phyloP scores from a whole-genome alignment of 2,888 invertebrate genomes.

The Drosophila testacea region DNA sequence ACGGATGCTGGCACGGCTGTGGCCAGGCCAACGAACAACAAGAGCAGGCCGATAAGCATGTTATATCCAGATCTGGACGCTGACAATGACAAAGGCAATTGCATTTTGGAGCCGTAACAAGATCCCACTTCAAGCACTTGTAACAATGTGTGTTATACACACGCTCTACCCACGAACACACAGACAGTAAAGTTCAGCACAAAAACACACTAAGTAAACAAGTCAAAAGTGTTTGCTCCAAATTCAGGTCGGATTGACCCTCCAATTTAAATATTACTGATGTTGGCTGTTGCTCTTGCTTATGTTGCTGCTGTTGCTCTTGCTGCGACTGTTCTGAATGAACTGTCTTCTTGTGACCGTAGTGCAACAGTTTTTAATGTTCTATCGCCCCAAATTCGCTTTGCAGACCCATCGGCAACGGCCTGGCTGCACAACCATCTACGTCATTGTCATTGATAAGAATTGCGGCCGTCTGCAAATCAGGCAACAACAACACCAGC shows the following conservation, averaged over 20 bases:
- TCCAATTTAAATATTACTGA: slow-evolving; percentile 20
- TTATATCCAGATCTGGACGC: slow-evolving; percentile 23
- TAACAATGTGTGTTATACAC: slow-evolving; percentile 1
- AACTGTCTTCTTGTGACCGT: slow-evolving; percentile 74
- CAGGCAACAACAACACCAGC: slow-evolving; percentile 5
- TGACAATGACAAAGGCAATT: slow-evolving; percentile 43
- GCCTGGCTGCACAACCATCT: slow-evolving; percentile 61
- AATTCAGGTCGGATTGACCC: slow-evolving; percentile 42
- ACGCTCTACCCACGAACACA: not conserved
- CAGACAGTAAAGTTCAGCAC: slow-evolving; percentile 5
- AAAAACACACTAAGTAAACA: slow-evolving; percentile 26
- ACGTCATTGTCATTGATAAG: slow-evolving; percentile 79
- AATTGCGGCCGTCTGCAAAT: slow-evolving; percentile 57
- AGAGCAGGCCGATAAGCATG: slow-evolving; percentile 59
- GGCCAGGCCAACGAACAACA: slow-evolving; percentile 60
- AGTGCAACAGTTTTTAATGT: slow-evolving; percentile 84
- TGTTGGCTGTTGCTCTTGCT: slow-evolving; percentile 23
- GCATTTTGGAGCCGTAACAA: slow-evolving; percentile 46
- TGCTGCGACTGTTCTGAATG: slow-evolving; percentile 82
- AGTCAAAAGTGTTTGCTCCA: slow-evolving; percentile 36
- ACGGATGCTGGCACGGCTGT: slow-evolving; percentile 84
- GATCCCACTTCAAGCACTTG: slow-evolving; percentile 3
- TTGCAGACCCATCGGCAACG: slow-evolving; percentile 56
- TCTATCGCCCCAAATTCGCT: slow-evolving; percentile 76
- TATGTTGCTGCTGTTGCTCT: slow-evolving; percentile 34